Percentiles rank a stretch among this genome's conserved stretches.
Conservation (phyloP, 2,888 invertebrate genomes). For the Coelinius sp. region DNA sequence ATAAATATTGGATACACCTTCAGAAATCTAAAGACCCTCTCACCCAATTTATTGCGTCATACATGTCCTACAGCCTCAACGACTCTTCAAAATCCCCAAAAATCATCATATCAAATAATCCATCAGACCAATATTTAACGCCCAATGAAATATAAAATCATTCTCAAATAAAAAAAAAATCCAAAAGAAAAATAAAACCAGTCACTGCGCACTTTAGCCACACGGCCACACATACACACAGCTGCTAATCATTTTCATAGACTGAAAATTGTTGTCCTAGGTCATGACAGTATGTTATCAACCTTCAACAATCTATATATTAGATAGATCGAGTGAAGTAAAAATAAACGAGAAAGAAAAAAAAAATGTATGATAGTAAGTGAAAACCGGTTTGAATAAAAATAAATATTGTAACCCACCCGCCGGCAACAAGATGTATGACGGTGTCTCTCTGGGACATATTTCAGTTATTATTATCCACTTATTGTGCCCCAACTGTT, state of each 20-base stretch:
- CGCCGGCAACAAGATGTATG: constrained; percentile 95
- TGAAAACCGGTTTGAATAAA: constrained; percentile 26
- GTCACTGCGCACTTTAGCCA: background rate
- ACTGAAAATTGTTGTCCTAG: background rate
- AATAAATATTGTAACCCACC: constrained; percentile 78
- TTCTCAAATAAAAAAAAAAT: constrained; percentile 12
- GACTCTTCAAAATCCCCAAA: too few species aligned
- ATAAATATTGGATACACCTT: too few species aligned
- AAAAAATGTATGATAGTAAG: background rate
- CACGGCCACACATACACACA: background rate
- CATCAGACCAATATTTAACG: too few species aligned
- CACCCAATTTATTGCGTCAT: background rate
- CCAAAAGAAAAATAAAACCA: background rate
- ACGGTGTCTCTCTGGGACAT: constrained; percentile 89
- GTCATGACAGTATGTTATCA: background rate
- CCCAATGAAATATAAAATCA: background rate
- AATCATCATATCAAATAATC: too few species aligned
- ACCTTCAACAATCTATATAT: background rate
- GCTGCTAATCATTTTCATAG: background rate
- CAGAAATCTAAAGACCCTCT: too few species aligned
- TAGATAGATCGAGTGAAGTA: background rate
- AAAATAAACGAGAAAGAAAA: background rate
- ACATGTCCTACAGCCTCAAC: background rate
- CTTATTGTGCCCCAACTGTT: background rate
- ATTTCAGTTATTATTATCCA: constrained; percentile 44